Evolutionary conservation across 2,797 vertebrate species (phyloP), one percentile per base, ranked within the genome.

Genomic region (Leptodactylus fallax): DNA sequence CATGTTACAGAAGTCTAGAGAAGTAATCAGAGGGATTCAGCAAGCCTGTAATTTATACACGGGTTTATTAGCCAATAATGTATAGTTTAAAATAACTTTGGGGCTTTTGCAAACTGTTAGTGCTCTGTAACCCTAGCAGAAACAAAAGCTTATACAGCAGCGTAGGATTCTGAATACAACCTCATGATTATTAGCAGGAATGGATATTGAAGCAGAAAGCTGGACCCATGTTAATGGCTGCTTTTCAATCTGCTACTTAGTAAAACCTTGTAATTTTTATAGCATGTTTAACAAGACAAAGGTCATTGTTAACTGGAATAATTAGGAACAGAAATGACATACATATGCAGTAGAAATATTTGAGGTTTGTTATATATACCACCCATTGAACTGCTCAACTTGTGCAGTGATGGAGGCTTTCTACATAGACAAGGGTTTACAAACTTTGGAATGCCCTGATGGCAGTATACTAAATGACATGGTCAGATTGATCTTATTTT

Each of bases 21-120:
- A 81, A 55, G 67, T 65, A 88, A 81, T 80, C 60, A 51, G 63
- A 36, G 82, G 53, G 53, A 79, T 85, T 49, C 76, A 61, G 77
- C 49, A 49, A 45, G 82, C 25, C 63, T 81, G 78, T 74, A 81
- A 80, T 81, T 65, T 81, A 74, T 85, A 79, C 19, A 49, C 56
- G 55, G 60, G 13, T 85, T 88, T 85, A 88, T 85, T 72, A 81
- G 82, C 77, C 87, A 85, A 85, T 88, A 85, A 80, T 85, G 45
- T 79, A 81, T 85, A 85, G 36, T 85, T 85, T 84, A 87, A 84
- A 88, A 84, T 84, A 88, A 84, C 87, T 79, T 84, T 79, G 53
- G 53, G 51, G 51, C 55, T 88, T 79, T 78, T 79, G 61, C 74
- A 84, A 71, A 83, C 58, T 79, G 49, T 84, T 84, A 84, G 61